These are phyloP conservation scores for Isaurus tuberculatus DNA, from an alignment of 92 coral and sea anemone genomes.

Conservation along the genomic window DNA sequence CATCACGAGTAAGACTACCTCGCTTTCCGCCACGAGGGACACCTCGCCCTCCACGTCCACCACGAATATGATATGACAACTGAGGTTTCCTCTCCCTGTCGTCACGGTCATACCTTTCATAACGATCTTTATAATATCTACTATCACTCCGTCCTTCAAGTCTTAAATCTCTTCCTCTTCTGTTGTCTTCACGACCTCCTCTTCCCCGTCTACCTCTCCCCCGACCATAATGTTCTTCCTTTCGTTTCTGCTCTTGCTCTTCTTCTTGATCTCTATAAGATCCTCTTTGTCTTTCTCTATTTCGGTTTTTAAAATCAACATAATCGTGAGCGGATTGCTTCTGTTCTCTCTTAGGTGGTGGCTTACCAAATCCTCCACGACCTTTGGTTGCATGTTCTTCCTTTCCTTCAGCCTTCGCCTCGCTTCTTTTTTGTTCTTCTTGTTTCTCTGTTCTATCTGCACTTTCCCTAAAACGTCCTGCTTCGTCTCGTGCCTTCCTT, in stretches of 20 bases:
- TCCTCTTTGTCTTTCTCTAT: constrained; percentile 2
- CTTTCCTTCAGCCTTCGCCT: constrained; percentile 43
- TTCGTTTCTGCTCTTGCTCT: constrained; percentile 35
- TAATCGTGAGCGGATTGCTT: constrained; percentile 27
- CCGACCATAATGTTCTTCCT: constrained; percentile 14
- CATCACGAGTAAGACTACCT: constrained; percentile 64
- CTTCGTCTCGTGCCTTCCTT: constrained; percentile 4
- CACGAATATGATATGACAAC: constrained; percentile 59
- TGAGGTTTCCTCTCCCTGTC: constrained; percentile 33
- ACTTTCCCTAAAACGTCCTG: background rate
- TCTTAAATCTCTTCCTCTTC: constrained; percentile 45
- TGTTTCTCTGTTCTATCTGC: constrained; percentile 24
- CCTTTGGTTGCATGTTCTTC: constrained; percentile 57
- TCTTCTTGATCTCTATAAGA: constrained; percentile 25
- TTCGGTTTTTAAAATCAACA: background rate
- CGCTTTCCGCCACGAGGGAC: constrained; percentile 70
- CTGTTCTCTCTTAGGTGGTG: constrained; percentile 44
- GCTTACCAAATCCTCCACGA: constrained; percentile 69
- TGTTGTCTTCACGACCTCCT: constrained; percentile 47
- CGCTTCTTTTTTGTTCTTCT: constrained; percentile 28
- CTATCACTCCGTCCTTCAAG: constrained; percentile 14
- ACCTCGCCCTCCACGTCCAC: constrained; percentile 73
- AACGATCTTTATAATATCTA: constrained; percentile 48
- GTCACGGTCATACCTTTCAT: constrained; percentile 52
- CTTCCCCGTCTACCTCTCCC: constrained; percentile 36